Percentiles rank a stretch among this genome's conserved stretches.
Conservation (phyloP, 2,888 invertebrate species). For the Gerosis bhagava region DNA sequence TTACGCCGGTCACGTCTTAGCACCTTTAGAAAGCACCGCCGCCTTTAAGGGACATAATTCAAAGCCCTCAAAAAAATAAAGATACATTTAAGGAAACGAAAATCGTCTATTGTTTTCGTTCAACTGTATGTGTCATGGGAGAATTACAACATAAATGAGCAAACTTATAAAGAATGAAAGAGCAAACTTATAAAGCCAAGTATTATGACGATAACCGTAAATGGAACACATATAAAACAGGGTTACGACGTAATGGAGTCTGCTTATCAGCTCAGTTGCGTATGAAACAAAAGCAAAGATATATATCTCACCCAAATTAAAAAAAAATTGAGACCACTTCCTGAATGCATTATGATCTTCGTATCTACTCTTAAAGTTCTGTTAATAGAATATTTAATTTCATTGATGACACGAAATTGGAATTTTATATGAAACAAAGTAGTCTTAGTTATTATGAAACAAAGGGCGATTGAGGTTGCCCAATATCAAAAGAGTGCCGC, state of each 20-base stretch:
- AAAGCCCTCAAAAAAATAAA: constrained; percentile 12
- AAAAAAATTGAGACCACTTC: no score
- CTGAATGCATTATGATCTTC: no score
- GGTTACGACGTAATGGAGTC: constrained; percentile 9
- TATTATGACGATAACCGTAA: constrained; percentile 9
- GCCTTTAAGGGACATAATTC: constrained; percentile 3
- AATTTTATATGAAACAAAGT: constrained; percentile 29
- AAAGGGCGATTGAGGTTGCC: constrained; percentile 53
- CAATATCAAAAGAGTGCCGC: constrained; percentile 61
- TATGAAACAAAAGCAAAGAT: no score
- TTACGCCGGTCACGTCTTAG: constrained; percentile 37
- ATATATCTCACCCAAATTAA: no score
- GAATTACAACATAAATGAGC: background rate
- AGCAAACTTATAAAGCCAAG: background rate
- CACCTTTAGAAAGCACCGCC: constrained; percentile 37
- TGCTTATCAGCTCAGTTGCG: constrained; percentile 1
- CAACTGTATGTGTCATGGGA: background rate
- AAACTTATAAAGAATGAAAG: background rate
- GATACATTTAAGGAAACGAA: constrained; percentile 8
- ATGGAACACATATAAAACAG: constrained; percentile 2
- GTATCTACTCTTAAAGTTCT: no score
- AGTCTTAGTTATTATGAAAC: constrained; percentile 48
- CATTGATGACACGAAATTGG: constrained; percentile 29
- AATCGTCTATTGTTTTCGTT: constrained; percentile 3
- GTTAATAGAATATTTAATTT: no score